phyloP scores from a whole-genome alignment of 2,113 vertebrate species.

The Bujurquina vittata region DNA sequence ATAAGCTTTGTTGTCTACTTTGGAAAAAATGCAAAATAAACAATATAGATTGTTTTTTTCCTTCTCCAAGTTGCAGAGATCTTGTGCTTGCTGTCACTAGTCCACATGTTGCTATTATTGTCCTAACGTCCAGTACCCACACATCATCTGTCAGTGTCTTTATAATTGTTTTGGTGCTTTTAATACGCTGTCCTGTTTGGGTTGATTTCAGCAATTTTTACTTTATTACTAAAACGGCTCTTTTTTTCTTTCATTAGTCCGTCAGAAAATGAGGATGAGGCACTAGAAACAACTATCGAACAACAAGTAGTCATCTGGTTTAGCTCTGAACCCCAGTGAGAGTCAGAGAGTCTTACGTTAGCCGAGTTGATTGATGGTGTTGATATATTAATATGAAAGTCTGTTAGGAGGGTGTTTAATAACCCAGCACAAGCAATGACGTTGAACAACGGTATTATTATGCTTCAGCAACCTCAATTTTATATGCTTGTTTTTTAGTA shows the following conservation, averaged over 20 bases:
- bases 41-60: too few relatives aligned
- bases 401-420: constrained; percentile 62
- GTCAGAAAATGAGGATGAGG: too few relatives aligned
- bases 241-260: too few relatives aligned
- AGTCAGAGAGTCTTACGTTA: constrained; percentile 28
- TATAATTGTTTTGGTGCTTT: background rate
- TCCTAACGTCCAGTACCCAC: background rate
- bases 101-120: background rate
- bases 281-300: background rate
- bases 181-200: background rate
- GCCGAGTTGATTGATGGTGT: constrained; percentile 52
- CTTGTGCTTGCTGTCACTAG: background rate
- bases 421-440: constrained; percentile 64
- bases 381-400: constrained; percentile 58
- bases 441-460: constrained; percentile 52
- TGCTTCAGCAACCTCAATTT: constrained; percentile 26
- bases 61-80: too few relatives aligned
- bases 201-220: background rate
- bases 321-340: constrained; percentile 14
- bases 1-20: background rate
- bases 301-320: background rate
- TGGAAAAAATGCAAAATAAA: background rate
- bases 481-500: background rate
- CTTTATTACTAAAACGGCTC: background rate
- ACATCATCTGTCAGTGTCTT: background rate